Conservation (phyloP, 2,888 invertebrate genomes). For the Drosophila meridionalis region DNA sequence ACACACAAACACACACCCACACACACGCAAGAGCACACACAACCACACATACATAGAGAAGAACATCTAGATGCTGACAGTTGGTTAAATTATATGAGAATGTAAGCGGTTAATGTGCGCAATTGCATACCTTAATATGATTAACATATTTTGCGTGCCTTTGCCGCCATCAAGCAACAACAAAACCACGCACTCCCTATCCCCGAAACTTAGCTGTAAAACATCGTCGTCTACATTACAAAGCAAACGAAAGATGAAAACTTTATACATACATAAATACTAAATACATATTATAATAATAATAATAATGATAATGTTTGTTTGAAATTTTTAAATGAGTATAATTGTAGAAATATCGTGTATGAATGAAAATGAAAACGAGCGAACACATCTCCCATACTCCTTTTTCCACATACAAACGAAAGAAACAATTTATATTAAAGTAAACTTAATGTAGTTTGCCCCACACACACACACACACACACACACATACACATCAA, state of each 20-base stretch:
- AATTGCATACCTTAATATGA: constrained; percentile 76
- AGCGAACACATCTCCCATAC: constrained; percentile 33
- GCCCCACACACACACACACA: constrained; percentile 6
- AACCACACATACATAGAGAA: constrained; percentile 59
- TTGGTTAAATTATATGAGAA: constrained; percentile 35
- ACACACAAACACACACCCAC: constrained; percentile 31
- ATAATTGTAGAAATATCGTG: constrained; percentile 72
- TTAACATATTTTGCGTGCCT: constrained; percentile 73
- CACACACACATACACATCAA: constrained; percentile 34
- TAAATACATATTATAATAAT: constrained; percentile 50
- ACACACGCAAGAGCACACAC: constrained; percentile 46
- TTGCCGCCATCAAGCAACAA: constrained; percentile 42
- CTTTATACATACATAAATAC: constrained; percentile 62
- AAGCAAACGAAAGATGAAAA: constrained; percentile 55
- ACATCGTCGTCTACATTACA: constrained; percentile 57
- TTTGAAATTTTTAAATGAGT: constrained; percentile 77
- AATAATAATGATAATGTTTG: constrained; percentile 62
- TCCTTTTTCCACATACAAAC: constrained; percentile 27
- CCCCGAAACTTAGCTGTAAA: constrained; percentile 67
- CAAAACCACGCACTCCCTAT: constrained; percentile 29
- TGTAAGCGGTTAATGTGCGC: constrained; percentile 47
- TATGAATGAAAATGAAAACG: constrained; percentile 69
- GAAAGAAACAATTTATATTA: constrained; percentile 34
- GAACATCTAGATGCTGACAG: constrained; percentile 44
- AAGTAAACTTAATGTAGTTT: constrained; percentile 51